Conservation (phyloP, 2,888 invertebrate genomes). For the Hypomecis punctinalis region DNA sequence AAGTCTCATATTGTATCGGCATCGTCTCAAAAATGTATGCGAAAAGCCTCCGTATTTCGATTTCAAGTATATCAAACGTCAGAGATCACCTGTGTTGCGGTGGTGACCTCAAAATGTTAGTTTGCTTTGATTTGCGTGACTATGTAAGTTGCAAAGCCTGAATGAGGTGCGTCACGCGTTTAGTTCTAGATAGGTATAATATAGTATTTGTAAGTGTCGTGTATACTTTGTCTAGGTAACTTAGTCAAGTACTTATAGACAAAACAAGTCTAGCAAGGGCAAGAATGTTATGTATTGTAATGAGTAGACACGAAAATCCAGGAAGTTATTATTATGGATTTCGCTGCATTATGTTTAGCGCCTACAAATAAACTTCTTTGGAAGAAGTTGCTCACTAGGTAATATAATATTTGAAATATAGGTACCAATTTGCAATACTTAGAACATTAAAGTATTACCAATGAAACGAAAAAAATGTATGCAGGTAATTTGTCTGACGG, state of each 20-base stretch:
- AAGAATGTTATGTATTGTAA: conserved; percentile 7
- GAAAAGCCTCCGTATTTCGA: conserved; percentile 40
- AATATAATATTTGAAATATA: no score
- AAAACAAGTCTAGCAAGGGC: conserved; percentile 27
- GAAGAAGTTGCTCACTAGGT: no score
- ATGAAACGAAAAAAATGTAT: no score
- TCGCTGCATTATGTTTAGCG: no score
- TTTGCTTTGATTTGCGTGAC: conserved; percentile 42
- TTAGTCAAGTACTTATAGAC: conserved; percentile 12
- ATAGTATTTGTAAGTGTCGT: no score
- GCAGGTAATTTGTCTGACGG: no score
- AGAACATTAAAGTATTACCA: no score
- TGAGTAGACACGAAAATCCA: no score
- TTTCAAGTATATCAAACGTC: conserved; percentile 16
- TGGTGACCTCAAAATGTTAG: conserved; percentile 37
- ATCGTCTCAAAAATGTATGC: conserved; percentile 66
- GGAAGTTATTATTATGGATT: not conserved
- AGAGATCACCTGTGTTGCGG: conserved; percentile 32
- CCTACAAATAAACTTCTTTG: no score
- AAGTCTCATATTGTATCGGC: conserved; percentile 68
- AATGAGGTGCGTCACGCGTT: conserved; percentile 42
- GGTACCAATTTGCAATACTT: no score
- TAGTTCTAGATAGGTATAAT: not conserved
- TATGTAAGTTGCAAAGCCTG: conserved; percentile 34
- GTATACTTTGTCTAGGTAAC: not conserved